Base-by-base conservation (phyloP, 2,113 vertebrate genomes). In the Puffinus mauretanicus region DNA sequence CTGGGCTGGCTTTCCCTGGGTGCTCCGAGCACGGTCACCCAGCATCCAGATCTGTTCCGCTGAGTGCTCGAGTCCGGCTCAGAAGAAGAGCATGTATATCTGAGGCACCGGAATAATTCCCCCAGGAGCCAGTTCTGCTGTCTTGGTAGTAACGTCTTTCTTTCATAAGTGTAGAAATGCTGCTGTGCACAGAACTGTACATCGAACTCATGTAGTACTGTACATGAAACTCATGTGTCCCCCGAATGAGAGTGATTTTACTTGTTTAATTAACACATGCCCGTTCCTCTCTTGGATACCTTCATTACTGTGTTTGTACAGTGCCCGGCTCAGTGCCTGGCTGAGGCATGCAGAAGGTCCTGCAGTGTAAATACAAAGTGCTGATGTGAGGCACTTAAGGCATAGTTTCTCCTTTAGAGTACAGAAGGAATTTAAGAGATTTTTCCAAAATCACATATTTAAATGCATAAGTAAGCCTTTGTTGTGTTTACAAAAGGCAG, bases 71-170 rank as follows among this genome's bases (percentile, higher is more conserved):
- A 55, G 46, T 49, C 18, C 11, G 0, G 34, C 88, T 47, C 16
- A 1, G 72, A 42, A 55, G 15, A 77, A 0, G 38, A 4, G 9
- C 18, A 0, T 9, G 47, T 30, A 4, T 18, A 55, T 55, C 52
- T 26, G 40, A 13, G 29, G 36, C 24, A 3, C 20, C 15, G 67
- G 14, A 57, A 12, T 57, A 4, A 57, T 44, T 46, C 40, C 78
- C 36, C 46, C 49, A 4, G 52, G 65, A 93, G 49, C 24, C 32
- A 17, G 4, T 34, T 76, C 58, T 90, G 62, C 22, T 57, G 27
- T 38, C 66, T 13, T n/a, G 14, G 34, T 93, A 87, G 8, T 12
- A 14, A 25, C 30, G 30, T 12, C 21, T 65, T 75, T 54, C 36
- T 36, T 52, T 44, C 8, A 0, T 11, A 8, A 61, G 24, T 7